These are phyloP conservation scores for Agapornis canus DNA, from an alignment of 2,797 vertebrate genomes.

Conservation along the genomic window DNA sequence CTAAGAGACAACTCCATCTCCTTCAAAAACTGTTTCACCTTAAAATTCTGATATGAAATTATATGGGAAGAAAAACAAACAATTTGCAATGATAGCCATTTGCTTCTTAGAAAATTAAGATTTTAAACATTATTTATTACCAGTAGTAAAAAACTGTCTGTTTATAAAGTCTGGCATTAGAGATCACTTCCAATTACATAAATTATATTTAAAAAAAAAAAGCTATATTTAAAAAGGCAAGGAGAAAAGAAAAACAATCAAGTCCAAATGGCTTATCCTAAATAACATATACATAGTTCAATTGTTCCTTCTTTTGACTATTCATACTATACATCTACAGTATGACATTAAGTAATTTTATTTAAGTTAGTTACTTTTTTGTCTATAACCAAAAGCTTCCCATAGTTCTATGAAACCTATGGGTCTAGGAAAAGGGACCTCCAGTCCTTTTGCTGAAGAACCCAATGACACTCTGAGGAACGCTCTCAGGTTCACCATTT, in stretches of 20 bases:
- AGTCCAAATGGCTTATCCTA: fast-evolving
- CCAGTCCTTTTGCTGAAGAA: background rate
- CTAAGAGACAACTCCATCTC: background rate
- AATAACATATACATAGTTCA: background rate
- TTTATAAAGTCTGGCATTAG: background rate
- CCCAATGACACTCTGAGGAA: background rate
- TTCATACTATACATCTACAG: background rate
- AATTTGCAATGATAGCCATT: background rate
- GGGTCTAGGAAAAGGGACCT: background rate
- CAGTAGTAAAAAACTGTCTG: background rate
- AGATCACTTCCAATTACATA: background rate
- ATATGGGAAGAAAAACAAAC: background rate
- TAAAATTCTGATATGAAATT: background rate
- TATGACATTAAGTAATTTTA: background rate
- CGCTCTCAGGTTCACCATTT: background rate
- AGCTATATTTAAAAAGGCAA: background rate
- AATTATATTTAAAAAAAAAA: background rate
- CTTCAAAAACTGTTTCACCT: background rate
- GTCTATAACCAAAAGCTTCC: background rate
- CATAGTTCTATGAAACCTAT: background rate
- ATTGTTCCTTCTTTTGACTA: background rate
- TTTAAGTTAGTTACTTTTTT: background rate
- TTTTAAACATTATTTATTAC: background rate
- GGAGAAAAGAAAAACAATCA: background rate
- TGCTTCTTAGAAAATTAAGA: background rate